Evolutionary conservation across 2,888 invertebrate species (phyloP).

Genomic region (Melolontha melolontha): DNA sequence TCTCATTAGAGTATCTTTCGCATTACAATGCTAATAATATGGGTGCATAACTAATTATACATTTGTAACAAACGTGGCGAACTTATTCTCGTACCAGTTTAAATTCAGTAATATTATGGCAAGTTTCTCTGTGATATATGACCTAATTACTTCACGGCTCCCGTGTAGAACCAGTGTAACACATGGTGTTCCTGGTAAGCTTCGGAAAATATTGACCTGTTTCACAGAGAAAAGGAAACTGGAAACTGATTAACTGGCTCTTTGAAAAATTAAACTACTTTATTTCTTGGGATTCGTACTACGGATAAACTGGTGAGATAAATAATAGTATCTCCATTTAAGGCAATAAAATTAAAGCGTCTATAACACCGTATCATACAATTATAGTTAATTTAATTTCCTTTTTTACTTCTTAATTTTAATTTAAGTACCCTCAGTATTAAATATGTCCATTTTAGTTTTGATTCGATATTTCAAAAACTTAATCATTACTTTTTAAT

Average conservation of each 20-base stretch:
- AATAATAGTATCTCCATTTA: too few relatives aligned
- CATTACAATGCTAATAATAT: background rate
- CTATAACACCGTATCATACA: too few relatives aligned
- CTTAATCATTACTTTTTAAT: too few relatives aligned
- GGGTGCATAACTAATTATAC: background rate
- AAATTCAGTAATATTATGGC: constrained; percentile 47
- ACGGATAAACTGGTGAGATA: too few relatives aligned
- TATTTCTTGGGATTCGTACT: too few relatives aligned
- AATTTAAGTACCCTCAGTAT: too few relatives aligned
- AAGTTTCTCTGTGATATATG: constrained; percentile 52
- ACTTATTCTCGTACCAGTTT: constrained; percentile 42
- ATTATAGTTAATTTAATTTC: too few relatives aligned
- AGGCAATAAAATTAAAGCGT: too few relatives aligned
- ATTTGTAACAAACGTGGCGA: constrained; percentile 29
- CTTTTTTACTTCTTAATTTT: too few relatives aligned
- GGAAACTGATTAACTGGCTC: background rate
- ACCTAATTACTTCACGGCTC: constrained; percentile 56
- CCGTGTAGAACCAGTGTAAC: constrained; percentile 56
- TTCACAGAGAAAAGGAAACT: constrained; percentile 6
- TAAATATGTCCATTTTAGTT: too few relatives aligned
- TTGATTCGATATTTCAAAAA: too few relatives aligned
- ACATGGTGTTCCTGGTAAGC: constrained; percentile 24
- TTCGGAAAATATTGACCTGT: constrained; percentile 33
- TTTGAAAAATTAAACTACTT: too few relatives aligned
- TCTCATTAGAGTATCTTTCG: background rate